Evolutionary conservation across 2,113 vertebrate species (phyloP).

Genomic region (Phalacrocorax aristotelis): DNA sequence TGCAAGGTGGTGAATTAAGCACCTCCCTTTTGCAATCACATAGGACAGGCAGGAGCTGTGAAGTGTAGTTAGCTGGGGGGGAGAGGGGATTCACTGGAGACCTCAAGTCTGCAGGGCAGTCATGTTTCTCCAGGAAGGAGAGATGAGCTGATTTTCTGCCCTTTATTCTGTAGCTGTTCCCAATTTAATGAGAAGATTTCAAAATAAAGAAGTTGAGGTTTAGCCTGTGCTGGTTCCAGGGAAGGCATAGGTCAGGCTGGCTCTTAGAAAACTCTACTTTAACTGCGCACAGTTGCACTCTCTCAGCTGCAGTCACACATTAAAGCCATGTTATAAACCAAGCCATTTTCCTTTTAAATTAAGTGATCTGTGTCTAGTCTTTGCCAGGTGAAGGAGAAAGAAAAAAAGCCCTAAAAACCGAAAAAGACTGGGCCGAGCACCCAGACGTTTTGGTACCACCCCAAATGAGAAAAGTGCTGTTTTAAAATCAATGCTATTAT

Average conservation of each 20-base stretch:
- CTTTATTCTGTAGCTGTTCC: background rate
- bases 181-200: background rate
- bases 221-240: background rate
- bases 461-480: background rate
- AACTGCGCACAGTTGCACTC: too few relatives aligned
- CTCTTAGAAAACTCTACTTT: background rate
- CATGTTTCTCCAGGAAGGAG: background rate
- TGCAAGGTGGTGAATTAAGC: background rate
- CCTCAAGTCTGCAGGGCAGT: accelerated
- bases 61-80: background rate
- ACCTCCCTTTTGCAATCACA: accelerated
- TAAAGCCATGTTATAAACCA: background rate
- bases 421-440: background rate
- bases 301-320: background rate
- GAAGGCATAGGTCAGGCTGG: background rate
- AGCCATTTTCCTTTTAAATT: background rate
- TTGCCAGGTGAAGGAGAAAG: background rate
- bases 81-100: background rate
- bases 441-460: background rate
- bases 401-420: background rate
- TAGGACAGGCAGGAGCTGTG: background rate
- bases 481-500: background rate
- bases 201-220: background rate
- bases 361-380: background rate
- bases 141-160: background rate